Conservation (phyloP, 1,140 invertebrate genomes). For the Saccostrea echinata region DNA sequence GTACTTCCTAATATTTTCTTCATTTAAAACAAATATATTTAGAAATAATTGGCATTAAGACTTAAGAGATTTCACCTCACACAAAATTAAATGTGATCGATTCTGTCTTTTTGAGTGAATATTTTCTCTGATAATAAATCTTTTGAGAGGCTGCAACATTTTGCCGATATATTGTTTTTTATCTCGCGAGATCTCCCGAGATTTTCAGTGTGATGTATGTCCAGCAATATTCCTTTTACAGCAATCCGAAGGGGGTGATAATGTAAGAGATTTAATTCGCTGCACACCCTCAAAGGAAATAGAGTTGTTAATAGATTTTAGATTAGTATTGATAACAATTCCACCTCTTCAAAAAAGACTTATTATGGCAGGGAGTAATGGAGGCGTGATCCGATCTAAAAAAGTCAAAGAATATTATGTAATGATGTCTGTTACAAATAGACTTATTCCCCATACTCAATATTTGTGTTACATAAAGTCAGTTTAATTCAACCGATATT, state of each 20-base stretch:
- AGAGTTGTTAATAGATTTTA: background rate
- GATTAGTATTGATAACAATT: background rate
- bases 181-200: background rate
- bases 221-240: background rate
- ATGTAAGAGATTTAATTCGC: background rate
- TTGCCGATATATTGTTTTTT: background rate
- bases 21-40: no score
- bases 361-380: background rate
- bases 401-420: no score
- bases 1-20: no score
- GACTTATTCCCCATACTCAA: no score
- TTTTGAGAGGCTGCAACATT: background rate
- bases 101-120: no score
- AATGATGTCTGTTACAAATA: no score
- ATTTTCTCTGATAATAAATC: no score
- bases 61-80: background rate
- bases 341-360: background rate
- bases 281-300: conserved; percentile 31
- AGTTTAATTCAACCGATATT: no score
- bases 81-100: background rate
- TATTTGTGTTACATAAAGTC: no score
- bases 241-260: background rate
- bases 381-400: background rate
- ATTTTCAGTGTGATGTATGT: background rate
- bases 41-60: background rate